Base-by-base conservation (phyloP, 1,140 invertebrate genomes). In the Eupeodes corollae region DNA sequence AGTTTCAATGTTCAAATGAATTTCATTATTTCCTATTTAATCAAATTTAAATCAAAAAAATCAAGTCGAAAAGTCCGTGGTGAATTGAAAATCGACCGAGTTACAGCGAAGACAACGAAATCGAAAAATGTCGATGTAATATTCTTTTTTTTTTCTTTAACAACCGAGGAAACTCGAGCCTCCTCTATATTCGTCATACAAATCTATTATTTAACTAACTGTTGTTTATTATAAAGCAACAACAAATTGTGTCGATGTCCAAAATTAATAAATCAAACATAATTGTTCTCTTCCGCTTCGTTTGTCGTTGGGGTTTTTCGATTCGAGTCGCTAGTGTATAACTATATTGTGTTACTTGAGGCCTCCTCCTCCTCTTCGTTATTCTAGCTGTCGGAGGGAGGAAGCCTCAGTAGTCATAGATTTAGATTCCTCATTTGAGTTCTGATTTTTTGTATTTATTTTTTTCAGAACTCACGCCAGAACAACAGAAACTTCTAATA, bases 401-500 rank as follows among this genome's bases (percentile, higher is more conserved):
- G 42, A 15, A n/a, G n/a, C n/a, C n/a, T n/a, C n/a, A n/a, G n/a
- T n/a, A n/a, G n/a, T 14, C n/a, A 32, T 26, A 14, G 6, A 43
- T 6, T 16, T 26, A 14, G 21, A 16, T 21, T 38, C 5, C 93
- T 92, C 92, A 97, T 72, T 96, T 95, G 37, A 92, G 92, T 91
- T 96, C 97, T 42, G 32, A 51, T 41, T 39, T 47, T 42, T 35
- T 40, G 37, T 35, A 45, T 80, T 72, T 58, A 80, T 78, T 52
- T 79, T 47, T 86, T 85, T 48, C 76, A 93, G 91, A 95, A 78
- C 70, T 96, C 61, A 91, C 89, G 47, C 79, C 82, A 19, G 90
- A 93, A 61, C 90, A 95, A 69, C 87, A 91, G 61, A 86, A 91
- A 69, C 78, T 90, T 54, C 73, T 96, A 47, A 84, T 87, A 53